Percentiles rank a stretch among this genome's conserved stretches.
These are phyloP conservation scores for Malacosoma neustria DNA, from an alignment of 2,888 invertebrate species.

Conservation along the genomic window DNA sequence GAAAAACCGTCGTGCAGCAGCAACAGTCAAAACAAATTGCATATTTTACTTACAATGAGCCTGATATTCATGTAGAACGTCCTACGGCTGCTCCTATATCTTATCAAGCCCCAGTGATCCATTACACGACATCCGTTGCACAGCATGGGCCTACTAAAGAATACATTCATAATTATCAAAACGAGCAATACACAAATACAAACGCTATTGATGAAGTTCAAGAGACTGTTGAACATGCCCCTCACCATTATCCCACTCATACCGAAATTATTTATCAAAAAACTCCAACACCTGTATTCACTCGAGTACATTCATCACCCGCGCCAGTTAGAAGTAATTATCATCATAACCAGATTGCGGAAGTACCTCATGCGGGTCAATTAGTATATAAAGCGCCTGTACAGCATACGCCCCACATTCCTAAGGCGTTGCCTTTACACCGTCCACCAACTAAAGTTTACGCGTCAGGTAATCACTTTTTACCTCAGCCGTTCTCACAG, in stretches of 20 bases:
- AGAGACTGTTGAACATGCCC: constrained; percentile 33
- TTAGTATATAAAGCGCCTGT: constrained; percentile 42
- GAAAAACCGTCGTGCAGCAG: constrained; percentile 40
- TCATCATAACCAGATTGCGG: constrained; percentile 30
- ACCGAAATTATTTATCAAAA: constrained; percentile 35
- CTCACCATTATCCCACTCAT: constrained; percentile 35
- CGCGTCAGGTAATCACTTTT: constrained; percentile 25
- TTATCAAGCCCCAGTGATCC: constrained; percentile 31
- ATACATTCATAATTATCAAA: constrained; percentile 28
- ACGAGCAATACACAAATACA: constrained; percentile 33
- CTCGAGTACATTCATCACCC: constrained; percentile 47
- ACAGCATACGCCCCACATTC: constrained; percentile 48
- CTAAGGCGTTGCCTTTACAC: constrained; percentile 51
- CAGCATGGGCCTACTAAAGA: constrained; percentile 34
- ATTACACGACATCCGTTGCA: constrained; percentile 13
- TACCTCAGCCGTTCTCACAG: constrained; percentile 27
- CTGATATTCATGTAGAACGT: constrained; percentile 29
- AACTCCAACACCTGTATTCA: constrained; percentile 27
- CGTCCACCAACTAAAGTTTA: constrained; percentile 53
- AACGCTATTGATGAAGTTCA: constrained; percentile 40
- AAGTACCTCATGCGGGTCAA: constrained; percentile 51
- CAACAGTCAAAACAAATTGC: constrained; percentile 31
- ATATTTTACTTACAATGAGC: constrained; percentile 34
- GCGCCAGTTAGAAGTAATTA: constrained; percentile 42
- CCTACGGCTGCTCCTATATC: constrained; percentile 37